These are phyloP conservation scores for Crepidodera aurea DNA, from an alignment of 2,888 invertebrate species.

Conservation along the genomic window DNA sequence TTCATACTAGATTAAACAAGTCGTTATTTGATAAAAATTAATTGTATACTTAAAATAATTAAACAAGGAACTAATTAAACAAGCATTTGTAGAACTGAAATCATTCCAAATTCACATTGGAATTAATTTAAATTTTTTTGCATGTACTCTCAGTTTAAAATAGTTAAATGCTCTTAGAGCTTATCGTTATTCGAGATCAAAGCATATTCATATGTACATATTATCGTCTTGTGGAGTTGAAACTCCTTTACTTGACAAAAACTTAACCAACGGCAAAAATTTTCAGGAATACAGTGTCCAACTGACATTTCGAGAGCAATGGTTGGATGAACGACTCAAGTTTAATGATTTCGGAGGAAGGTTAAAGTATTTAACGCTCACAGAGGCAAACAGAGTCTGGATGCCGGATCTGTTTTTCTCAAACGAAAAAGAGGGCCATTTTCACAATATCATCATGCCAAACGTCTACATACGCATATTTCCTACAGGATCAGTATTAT, in stretches of 20 bases:
- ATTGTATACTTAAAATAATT: no score
- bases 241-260: conserved; percentile 22
- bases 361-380: conserved; percentile 89
- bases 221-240: conserved; percentile 31
- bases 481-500: conserved; percentile 92
- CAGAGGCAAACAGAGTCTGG: conserved; percentile 96
- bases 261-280: conserved; percentile 44
- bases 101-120: neutral
- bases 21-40: no score
- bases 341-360: conserved; percentile 89
- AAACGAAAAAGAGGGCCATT: conserved; percentile 97
- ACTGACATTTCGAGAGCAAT: conserved; percentile 96
- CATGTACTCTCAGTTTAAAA: neutral
- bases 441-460: conserved; percentile 97
- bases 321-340: conserved; percentile 91
- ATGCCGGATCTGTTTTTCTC: conserved; percentile 98
- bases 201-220: conserved; percentile 13
- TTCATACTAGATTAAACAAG: no score
- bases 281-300: conserved; percentile 97
- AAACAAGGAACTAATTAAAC: neutral
- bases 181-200: conserved; percentile 13
- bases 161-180: conserved; percentile 2
- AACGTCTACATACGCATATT: conserved; percentile 97
- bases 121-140: neutral
- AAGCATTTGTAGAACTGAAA: neutral